Conservation (phyloP, 2,888 invertebrate genomes). For the Agonopterix heracliana region DNA sequence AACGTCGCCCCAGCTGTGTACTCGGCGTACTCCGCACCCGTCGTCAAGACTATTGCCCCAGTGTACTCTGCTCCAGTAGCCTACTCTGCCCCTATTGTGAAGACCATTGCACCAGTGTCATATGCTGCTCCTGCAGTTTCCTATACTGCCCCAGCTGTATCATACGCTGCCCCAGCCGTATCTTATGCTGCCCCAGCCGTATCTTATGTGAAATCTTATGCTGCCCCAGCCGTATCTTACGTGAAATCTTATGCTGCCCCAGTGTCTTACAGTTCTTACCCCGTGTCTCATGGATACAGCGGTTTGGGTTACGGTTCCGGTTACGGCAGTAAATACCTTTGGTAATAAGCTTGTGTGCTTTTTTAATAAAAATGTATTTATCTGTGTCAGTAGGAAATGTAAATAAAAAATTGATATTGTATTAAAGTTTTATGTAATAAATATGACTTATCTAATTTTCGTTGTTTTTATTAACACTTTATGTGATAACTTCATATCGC, state of each 20-base stretch:
- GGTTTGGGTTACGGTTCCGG: conserved; percentile 7
- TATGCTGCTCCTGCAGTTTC: no score
- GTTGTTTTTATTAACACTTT: no score
- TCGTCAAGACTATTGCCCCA: conserved; percentile 15
- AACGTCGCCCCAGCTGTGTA: conserved; percentile 19
- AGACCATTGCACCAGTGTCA: no score
- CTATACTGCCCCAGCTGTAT: conserved; percentile 23
- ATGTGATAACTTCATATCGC: no score
- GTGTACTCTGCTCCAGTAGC: conserved; percentile 28
- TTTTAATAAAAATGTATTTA: neutral
- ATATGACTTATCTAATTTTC: no score
- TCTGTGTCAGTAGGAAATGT: no score
- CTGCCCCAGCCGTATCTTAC: conserved; percentile 22
- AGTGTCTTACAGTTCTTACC: neutral
- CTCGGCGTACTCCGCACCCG: conserved; percentile 22
- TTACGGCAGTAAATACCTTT: neutral
- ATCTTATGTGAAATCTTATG: conserved; percentile 37
- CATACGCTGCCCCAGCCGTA: conserved; percentile 16
- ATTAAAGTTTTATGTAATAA: no score
- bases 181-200: conserved; percentile 41
- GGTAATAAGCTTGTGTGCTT: neutral
- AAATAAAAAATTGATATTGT: no score
- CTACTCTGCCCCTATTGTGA: conserved; percentile 7
- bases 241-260: conserved; percentile 16
- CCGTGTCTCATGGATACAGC: conserved; percentile 8